These are phyloP conservation scores for Schizotus pectinicornis DNA, from an alignment of 2,888 invertebrate genomes.

Conservation along the genomic window DNA sequence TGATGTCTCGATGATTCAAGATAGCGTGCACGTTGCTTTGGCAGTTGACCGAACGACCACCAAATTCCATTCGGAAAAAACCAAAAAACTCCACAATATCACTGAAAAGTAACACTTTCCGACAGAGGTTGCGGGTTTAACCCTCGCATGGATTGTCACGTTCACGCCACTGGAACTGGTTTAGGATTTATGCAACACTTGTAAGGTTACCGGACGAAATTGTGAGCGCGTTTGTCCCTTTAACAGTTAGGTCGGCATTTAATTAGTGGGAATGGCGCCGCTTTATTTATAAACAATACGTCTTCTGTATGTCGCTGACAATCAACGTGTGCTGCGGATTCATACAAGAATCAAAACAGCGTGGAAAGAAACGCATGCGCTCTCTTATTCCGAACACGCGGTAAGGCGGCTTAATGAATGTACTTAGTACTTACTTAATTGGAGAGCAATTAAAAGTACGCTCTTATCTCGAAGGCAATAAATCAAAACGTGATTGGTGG, in stretches of 20 bases:
- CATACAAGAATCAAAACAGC: conserved; percentile 51
- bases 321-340: conserved; percentile 49
- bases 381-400: conserved; percentile 19
- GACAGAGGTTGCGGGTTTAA: no score
- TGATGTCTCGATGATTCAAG: conserved; percentile 9
- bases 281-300: conserved; percentile 46
- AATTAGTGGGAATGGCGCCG: conserved; percentile 12
- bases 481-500: background rate
- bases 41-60: no score
- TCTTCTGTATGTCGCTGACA: conserved; percentile 47
- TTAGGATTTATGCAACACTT: background rate
- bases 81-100: no score
- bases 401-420: conserved; percentile 6
- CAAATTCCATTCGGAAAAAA: no score
- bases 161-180: no score
- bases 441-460: background rate
- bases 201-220: background rate
- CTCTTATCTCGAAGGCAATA: background rate
- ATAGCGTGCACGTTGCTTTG: no score
- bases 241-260: conserved; percentile 1
- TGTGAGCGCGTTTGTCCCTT: background rate
- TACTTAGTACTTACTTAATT: conserved; percentile 6
- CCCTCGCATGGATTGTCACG: no score
- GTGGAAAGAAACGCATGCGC: conserved; percentile 50
- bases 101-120: no score